Conservation (phyloP, 2,797 vertebrate genomes). For the Tiaroga cobitis region DNA sequence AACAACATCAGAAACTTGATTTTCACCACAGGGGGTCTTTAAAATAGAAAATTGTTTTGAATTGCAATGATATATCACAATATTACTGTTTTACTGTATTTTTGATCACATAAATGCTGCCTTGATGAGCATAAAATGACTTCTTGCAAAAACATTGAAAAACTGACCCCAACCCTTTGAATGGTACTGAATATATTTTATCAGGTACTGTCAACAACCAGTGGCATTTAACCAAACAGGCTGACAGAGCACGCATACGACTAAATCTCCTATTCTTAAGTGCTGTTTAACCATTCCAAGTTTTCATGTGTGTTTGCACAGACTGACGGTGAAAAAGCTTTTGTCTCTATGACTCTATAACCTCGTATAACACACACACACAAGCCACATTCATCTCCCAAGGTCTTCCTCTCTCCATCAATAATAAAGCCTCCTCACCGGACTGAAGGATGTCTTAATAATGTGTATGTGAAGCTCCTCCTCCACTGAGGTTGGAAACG, state of each 20-base stretch:
- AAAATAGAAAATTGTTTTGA: too few species aligned
- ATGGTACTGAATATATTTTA: background rate
- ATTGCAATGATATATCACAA: background rate
- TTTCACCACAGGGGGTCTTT: too few species aligned
- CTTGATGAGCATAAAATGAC: background rate
- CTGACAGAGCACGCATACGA: background rate
- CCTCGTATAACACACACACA: slow-evolving; percentile 10
- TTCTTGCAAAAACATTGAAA: background rate
- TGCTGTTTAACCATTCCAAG: background rate
- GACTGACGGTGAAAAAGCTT: slow-evolving; percentile 24
- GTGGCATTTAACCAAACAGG: slow-evolving; percentile 11
- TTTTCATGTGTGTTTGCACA: slow-evolving; percentile 7
- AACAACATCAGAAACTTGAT: too few species aligned
- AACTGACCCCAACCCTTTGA: background rate
- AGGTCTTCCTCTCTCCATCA: slow-evolving; percentile 45
- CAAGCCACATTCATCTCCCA: slow-evolving; percentile 33
- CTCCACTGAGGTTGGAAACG: slow-evolving; percentile 28
- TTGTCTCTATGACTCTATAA: slow-evolving; percentile 19
- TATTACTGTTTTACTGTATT: background rate
- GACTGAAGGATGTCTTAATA: slow-evolving; percentile 58
- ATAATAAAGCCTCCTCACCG: slow-evolving; percentile 25
- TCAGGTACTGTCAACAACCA: background rate
- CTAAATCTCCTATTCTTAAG: background rate
- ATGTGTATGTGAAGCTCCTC: slow-evolving; percentile 40
- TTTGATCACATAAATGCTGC: background rate